Base-by-base conservation (phyloP, 1,140 invertebrate species). In the Thaumetopoea pityocampa region DNA sequence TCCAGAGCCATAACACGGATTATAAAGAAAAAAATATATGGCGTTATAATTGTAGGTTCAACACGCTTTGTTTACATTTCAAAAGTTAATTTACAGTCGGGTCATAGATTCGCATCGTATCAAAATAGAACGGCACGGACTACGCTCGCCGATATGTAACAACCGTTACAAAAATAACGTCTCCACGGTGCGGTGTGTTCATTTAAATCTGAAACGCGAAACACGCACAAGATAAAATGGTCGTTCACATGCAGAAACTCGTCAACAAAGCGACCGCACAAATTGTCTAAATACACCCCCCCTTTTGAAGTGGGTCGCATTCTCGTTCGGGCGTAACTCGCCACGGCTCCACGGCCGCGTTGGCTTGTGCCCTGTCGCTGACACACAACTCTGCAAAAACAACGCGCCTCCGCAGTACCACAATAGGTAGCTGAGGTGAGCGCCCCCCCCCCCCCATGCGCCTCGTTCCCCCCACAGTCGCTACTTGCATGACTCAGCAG, bases 401-500 rank as follows among this genome's bases (percentile, higher is more conserved):
- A 80, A 77, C 69, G 61, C 59, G 59, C 70, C 70, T 68, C 65
- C 60, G 65, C 64, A 72, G 72, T 72, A 68, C 60, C 72, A 74
- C 71, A 77, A 79, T 72, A 63, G 73, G 56, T 68, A 66, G 72
- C 66, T 68, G 67, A 67, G 61, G 49, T 41, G 63, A 68, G 60
- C 66, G 48, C 42, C 32, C 45, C 42, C 54, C 29, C 26, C 40
- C 43, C 27, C 18, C 27, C 17, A 5, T 35, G 22, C 14, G 51
- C 58, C 22, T 46, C 23, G 47, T 41, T 23, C 35, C 32, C 51
- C 50, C 59, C 36, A 35, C 49, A 35, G 33, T 53, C 56, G 64
- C 61, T 58, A 67, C 72, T 74, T 72, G 64, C 60, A 53, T 77
- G 76, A 80, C 67, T 80, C 76, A 80, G 76, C 70, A 60, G 12